Percentiles rank a stretch among this genome's conserved stretches.
Conservation (phyloP, 2,113 vertebrate species). For the Petaurus breviceps region DNA sequence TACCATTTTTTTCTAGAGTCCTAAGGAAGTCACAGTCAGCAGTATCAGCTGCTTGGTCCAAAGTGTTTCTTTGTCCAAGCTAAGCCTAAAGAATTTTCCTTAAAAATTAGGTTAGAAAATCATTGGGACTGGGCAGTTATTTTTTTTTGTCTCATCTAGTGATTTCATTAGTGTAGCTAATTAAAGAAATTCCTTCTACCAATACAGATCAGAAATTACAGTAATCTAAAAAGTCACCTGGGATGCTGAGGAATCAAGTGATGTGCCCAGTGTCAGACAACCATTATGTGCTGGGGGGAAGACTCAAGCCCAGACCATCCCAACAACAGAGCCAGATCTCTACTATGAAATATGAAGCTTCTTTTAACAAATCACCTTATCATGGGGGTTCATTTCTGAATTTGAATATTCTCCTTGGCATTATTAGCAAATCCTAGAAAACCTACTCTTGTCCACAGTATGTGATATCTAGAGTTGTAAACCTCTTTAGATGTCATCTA, state of each 20-base stretch:
- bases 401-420: background rate
- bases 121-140: background rate
- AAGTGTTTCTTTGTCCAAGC: background rate
- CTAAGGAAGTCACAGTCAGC: background rate
- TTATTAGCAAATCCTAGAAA: background rate
- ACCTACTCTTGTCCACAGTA: background rate
- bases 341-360: background rate
- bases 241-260: background rate
- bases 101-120: background rate
- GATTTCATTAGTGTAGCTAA: background rate
- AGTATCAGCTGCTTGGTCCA: background rate
- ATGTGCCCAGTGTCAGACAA: background rate
- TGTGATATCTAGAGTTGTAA: background rate
- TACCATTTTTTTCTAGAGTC: no score
- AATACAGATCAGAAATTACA: background rate
- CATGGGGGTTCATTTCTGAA: background rate
- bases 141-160: background rate
- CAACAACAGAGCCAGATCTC: background rate
- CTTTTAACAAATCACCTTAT: background rate
- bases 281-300: background rate
- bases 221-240: background rate
- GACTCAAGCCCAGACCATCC: background rate
- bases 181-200: background rate
- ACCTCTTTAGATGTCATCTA: background rate
- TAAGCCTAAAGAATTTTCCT: background rate